Percentiles rank a stretch among this genome's conserved stretches.
phyloP scores from a whole-genome alignment of 1,140 invertebrate genomes.

The Gryon sp. region DNA sequence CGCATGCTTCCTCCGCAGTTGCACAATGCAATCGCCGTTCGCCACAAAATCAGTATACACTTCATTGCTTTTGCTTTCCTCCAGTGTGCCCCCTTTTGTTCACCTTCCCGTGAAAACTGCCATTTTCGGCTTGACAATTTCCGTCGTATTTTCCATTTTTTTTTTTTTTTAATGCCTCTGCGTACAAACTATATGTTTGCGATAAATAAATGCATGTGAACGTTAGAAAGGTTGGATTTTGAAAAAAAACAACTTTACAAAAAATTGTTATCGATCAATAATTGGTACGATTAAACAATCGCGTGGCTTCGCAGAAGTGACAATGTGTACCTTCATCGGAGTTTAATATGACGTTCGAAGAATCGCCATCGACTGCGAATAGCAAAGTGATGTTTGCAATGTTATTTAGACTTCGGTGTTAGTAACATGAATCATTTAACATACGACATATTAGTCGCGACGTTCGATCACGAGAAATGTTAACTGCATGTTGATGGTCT shows the following conservation, averaged over 20 bases:
- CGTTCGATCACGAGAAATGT: background rate
- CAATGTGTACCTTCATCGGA: conserved; percentile 43
- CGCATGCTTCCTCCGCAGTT: conserved; percentile 45
- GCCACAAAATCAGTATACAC: conserved; percentile 50
- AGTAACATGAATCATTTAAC: conserved; percentile 28
- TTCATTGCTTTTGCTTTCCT: conserved; percentile 41
- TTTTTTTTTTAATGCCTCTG: too few relatives aligned
- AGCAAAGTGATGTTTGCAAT: conserved; percentile 71
- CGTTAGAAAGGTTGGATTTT: background rate
- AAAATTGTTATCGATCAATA: conserved; percentile 15
- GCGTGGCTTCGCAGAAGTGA: conserved; percentile 59
- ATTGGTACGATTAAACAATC: conserved; percentile 36
- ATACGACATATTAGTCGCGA: conserved; percentile 33
- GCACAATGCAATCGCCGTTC: conserved; percentile 47
- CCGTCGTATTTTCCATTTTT: background rate
- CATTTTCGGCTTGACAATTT: conserved; percentile 11
- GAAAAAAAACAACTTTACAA: background rate
- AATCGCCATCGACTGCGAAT: conserved; percentile 65
- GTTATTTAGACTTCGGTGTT: conserved; percentile 38
- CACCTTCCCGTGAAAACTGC: conserved; percentile 10
- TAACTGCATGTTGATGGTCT: background rate
- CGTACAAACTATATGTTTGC: too few relatives aligned
- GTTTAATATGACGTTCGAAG: conserved; percentile 67
- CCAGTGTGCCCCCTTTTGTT: too few relatives aligned
- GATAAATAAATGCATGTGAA: background rate